A percentile compares a stretch with the other conserved stretches of the same genome.
Evolutionary conservation across 2,113 vertebrate genomes (phyloP).

Genomic region (Mugil cephalus): DNA sequence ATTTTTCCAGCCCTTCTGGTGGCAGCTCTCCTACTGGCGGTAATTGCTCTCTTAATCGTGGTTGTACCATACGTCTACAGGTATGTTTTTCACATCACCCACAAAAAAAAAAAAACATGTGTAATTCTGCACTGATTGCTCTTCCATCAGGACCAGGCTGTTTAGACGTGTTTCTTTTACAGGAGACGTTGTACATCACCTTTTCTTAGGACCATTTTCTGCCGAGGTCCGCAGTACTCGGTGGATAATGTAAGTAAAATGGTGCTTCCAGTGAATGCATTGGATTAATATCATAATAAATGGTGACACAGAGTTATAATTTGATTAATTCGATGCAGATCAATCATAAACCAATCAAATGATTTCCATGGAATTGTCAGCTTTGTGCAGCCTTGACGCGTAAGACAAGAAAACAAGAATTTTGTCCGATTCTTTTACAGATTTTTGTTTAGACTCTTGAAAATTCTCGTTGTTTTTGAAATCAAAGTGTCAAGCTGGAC

Average conservation of each 20-base stretch:
- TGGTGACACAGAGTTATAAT: conserved; percentile 14
- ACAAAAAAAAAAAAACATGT: conserved; percentile 6
- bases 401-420: too few relatives aligned
- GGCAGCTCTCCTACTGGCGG: conserved; percentile 69
- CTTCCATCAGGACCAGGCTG: conserved; percentile 23
- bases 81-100: conserved; percentile 54
- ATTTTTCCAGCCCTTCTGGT: conserved; percentile 78
- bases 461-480: background rate
- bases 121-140: conserved; percentile 32
- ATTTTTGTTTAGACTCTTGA: too few relatives aligned
- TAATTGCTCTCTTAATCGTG: conserved; percentile 55
- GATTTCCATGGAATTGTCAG: conserved; percentile 23
- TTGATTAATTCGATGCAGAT: conserved; percentile 39
- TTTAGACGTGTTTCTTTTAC: conserved; percentile 39
- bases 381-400: background rate
- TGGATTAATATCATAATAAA: conserved; percentile 19
- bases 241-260: conserved; percentile 78
- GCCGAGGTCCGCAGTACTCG: conserved; percentile 50
- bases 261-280: conserved; percentile 28
- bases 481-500: background rate
- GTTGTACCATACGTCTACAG: conserved; percentile 72
- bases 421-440: too few relatives aligned
- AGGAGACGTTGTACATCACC: conserved; percentile 73
- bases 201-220: conserved; percentile 65
- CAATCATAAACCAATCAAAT: conserved; percentile 49